Evolutionary conservation across 2,797 vertebrate genomes (phyloP).

Genomic region (Petrocephalus sullivani): DNA sequence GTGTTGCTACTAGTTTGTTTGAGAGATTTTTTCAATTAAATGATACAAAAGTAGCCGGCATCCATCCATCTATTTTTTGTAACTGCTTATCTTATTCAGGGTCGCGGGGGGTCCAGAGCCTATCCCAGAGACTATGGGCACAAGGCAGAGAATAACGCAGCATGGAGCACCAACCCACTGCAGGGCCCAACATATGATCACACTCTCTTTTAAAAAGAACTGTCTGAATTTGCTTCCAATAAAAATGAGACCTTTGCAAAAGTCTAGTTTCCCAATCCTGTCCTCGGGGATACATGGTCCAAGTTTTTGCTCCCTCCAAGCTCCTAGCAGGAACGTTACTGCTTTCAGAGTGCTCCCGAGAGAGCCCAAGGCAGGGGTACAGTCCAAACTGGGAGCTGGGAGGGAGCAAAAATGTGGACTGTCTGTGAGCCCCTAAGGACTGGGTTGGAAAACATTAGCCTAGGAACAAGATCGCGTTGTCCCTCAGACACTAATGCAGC

Average conservation of each 20-base stretch:
- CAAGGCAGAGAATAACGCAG: neutral
- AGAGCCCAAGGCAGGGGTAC: neutral
- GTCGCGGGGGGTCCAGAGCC: neutral
- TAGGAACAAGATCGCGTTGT: neutral
- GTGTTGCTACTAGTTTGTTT: neutral
- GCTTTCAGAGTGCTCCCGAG: too few species aligned
- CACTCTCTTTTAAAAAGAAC: neutral
- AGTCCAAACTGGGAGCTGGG: neutral
- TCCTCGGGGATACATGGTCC: neutral
- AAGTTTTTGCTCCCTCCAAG: neutral
- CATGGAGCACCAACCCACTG: neutral
- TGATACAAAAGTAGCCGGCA: neutral
- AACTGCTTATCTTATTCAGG: neutral
- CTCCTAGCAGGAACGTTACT: too few species aligned
- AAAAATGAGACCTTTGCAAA: neutral
- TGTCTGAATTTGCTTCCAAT: neutral
- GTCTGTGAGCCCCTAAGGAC: neutral
- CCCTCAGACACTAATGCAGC: neutral
- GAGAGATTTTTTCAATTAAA: neutral
- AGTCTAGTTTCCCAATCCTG: neutral
- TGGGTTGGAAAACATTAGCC: neutral
- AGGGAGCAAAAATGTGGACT: neutral
- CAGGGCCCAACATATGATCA: neutral
- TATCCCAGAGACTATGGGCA: neutral
- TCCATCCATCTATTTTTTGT: neutral